Evolutionary conservation across 2,797 vertebrate species (phyloP).

Genomic region (Acridotheres tristis): DNA sequence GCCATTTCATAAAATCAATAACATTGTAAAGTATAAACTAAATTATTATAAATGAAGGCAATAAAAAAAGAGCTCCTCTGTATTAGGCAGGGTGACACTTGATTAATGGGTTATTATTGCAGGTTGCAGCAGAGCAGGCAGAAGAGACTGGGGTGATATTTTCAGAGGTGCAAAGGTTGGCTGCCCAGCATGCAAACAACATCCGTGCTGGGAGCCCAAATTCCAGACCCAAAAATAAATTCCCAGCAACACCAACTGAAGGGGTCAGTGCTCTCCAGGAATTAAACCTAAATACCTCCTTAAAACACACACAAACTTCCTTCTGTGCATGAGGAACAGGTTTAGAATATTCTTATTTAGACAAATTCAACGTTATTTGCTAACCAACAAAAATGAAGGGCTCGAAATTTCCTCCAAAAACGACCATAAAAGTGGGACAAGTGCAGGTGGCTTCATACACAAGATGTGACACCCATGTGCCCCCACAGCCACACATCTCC

Average conservation of each 20-base stretch:
- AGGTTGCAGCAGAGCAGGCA: constrained; percentile 19
- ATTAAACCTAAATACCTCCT: background rate
- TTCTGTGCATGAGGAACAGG: background rate
- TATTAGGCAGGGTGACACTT: constrained; percentile 48
- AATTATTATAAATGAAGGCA: constrained; percentile 72
- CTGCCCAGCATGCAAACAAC: background rate
- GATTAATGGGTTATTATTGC: constrained; percentile 59
- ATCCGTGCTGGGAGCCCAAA: background rate
- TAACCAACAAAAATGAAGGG: background rate
- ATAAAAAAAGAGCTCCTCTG: constrained; percentile 62
- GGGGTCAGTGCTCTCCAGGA: background rate
- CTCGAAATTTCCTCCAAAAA: background rate
- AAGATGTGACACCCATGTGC: accelerated
- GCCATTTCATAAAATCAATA: constrained; percentile 74
- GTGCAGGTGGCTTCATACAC: background rate
- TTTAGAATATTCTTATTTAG: background rate
- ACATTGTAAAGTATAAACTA: constrained; percentile 68
- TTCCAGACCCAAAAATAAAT: accelerated
- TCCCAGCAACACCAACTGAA: background rate
- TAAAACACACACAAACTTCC: background rate
- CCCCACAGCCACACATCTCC: background rate
- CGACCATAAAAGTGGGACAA: background rate
- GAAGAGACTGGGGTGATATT: background rate
- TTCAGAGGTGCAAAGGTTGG: background rate
- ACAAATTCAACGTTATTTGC: background rate